phyloP scores from a whole-genome alignment of 2,888 invertebrate species.

The Xylocampa areola region DNA sequence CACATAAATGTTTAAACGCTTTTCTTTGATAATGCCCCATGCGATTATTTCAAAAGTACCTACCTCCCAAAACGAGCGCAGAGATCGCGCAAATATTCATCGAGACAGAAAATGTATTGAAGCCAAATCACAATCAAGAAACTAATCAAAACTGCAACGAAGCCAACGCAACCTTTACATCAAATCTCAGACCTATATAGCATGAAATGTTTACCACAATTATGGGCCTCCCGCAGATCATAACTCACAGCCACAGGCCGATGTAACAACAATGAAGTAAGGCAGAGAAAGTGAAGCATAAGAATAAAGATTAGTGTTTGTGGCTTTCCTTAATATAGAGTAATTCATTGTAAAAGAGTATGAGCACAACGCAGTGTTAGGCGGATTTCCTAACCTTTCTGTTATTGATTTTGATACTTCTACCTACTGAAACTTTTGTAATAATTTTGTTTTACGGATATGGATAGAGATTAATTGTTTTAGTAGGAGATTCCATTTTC shows the following conservation, averaged over 20 bases:
- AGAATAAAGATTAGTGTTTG: conserved; percentile 34
- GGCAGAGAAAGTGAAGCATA: conserved; percentile 53
- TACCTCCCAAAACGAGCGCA: no score
- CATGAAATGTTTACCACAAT: background rate
- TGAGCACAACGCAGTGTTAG: conserved; percentile 16
- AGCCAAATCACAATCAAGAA: no score
- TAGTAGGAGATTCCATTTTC: no score
- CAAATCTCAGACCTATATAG: background rate
- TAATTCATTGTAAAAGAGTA: conserved; percentile 38
- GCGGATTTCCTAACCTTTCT: conserved; percentile 47
- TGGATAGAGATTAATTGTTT: background rate
- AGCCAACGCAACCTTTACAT: background rate
- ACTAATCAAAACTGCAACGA: background rate
- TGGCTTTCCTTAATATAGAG: conserved; percentile 37
- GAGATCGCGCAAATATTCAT: no score
- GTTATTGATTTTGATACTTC: conserved; percentile 15
- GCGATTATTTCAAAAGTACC: no score
- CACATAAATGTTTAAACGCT: no score
- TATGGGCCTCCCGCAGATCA: conserved; percentile 19
- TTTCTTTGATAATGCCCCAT: no score
- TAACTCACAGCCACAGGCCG: conserved; percentile 22
- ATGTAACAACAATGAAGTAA: conserved; percentile 13
- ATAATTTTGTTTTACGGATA: background rate
- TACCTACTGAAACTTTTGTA: conserved; percentile 16
- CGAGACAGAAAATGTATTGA: no score